Percentiles rank a stretch among this genome's conserved stretches.
Conservation (phyloP, 1,140 invertebrate genomes). For the Brachionus manjavacas region DNA sequence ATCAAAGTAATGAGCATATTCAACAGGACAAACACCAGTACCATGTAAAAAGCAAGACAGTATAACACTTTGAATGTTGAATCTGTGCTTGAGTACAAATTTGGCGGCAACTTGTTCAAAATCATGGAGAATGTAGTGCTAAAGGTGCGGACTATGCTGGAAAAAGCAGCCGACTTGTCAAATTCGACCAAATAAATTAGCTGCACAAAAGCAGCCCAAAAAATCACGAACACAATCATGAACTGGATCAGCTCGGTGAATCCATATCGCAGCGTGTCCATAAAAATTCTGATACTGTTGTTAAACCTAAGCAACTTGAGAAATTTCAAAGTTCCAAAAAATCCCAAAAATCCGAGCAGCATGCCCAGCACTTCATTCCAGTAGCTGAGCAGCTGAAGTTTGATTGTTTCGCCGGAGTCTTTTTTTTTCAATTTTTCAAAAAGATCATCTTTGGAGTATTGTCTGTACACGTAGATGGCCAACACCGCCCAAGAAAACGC, state of each 20-base stretch:
- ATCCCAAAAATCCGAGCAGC: not conserved
- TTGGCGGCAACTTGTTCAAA: not conserved
- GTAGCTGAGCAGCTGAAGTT: slow-evolving; percentile 30
- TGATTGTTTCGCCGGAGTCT: slow-evolving; percentile 56
- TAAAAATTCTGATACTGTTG: not conserved
- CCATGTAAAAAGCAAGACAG: not conserved
- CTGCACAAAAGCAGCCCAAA: not conserved
- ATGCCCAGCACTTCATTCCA: slow-evolving; percentile 35
- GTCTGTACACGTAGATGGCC: slow-evolving; percentile 56
- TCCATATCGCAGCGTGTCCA: not conserved
- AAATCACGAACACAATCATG: not conserved
- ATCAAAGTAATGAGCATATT: not conserved
- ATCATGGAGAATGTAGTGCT: slow-evolving; percentile 1
- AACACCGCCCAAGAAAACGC: slow-evolving; percentile 54
- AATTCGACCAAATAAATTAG: not conserved
- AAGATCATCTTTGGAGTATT: slow-evolving; percentile 50
- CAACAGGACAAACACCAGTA: not conserved
- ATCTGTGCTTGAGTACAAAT: not conserved
- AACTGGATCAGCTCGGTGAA: not conserved
- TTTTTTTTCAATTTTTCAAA: slow-evolving; percentile 58
- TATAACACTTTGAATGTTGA: not conserved
- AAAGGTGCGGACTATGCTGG: not conserved
- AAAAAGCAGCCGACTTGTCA: not conserved
- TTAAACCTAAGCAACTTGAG: slow-evolving; percentile 30
- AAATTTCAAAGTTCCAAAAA: slow-evolving; percentile 37